Conservation (phyloP, 2,888 invertebrate species). For the Lucinisca nassula region DNA sequence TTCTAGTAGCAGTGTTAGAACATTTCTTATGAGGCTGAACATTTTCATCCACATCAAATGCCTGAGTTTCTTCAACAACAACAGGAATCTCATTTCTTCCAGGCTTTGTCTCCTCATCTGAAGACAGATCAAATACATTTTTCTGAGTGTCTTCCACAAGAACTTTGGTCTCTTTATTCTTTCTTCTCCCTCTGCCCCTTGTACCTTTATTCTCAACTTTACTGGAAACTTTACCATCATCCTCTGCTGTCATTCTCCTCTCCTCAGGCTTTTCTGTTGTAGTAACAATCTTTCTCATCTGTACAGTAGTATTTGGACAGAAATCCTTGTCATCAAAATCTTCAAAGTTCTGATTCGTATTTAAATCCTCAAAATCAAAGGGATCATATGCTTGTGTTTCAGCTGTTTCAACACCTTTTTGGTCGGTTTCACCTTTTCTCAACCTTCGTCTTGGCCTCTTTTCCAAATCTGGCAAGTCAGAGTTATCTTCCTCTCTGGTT, state of each 20-base stretch:
- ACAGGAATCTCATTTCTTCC: background rate
- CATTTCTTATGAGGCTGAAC: too few relatives aligned
- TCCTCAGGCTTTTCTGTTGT: background rate
- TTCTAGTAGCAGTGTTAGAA: background rate
- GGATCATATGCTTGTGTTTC: background rate
- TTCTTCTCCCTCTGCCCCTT: background rate
- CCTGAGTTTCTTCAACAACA: slow-evolving; percentile 32
- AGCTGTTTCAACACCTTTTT: background rate
- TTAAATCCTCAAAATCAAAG: background rate
- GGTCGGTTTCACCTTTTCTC: background rate
- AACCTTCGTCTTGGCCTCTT: background rate
- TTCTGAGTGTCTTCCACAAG: slow-evolving; percentile 49
- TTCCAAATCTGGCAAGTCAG: background rate
- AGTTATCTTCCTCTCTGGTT: background rate
- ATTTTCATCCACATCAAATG: slow-evolving; percentile 7
- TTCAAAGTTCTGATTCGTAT: slow-evolving; percentile 8
- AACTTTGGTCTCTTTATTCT: slow-evolving; percentile 9
- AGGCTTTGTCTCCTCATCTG: slow-evolving; percentile 6
- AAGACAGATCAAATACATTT: background rate
- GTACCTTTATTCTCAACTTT: background rate
- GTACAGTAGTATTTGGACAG: background rate
- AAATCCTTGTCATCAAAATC: slow-evolving; percentile 14
- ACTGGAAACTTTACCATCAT: background rate
- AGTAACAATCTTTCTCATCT: background rate
- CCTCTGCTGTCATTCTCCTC: background rate